Evolutionary conservation across 64 coral and sea anemone genomes (phyloP).

Genomic region (Porites lutea): DNA sequence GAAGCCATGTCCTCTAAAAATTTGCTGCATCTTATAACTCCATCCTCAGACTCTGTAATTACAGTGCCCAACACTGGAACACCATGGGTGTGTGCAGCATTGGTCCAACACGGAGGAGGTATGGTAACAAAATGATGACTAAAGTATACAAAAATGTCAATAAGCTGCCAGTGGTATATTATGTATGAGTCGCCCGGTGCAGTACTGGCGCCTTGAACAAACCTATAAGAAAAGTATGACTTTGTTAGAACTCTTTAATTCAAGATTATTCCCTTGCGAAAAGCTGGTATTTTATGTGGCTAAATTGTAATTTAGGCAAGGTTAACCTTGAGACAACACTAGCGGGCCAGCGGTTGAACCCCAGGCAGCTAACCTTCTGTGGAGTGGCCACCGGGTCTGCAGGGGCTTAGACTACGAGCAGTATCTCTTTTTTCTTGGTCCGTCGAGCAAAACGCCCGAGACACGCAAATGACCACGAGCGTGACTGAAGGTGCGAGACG

Average conservation of each 20-base stretch:
- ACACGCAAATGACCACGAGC: too few species aligned
- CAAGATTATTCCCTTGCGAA: too few species aligned
- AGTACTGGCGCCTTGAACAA: conserved; percentile 92
- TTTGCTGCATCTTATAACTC: conserved; percentile 65
- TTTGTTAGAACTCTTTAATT: too few species aligned
- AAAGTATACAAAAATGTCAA: conserved; percentile 98
- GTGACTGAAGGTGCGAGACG: too few species aligned
- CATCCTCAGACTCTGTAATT: conserved; percentile 93
- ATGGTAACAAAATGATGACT: conserved; percentile 98
- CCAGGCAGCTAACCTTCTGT: too few species aligned
- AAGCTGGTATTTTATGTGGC: too few species aligned
- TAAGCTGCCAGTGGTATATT: conserved; percentile 97
- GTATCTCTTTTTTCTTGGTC: too few species aligned
- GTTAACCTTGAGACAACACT: background rate
- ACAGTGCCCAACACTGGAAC: conserved; percentile 90
- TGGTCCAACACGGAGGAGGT: conserved; percentile 97
- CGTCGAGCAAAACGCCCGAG: too few species aligned
- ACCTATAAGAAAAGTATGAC: conserved; percentile 49
- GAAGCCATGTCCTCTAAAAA: conserved; percentile 78
- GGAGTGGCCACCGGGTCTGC: too few species aligned
- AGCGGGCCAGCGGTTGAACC: too few species aligned
- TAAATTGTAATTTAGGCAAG: too few species aligned
- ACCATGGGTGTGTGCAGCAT: conserved; percentile 97
- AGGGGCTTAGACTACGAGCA: too few species aligned
- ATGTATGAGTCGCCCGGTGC: conserved; percentile 53